Conservation (phyloP, 2,113 vertebrate genomes). For the Peromyscus leucopus region DNA sequence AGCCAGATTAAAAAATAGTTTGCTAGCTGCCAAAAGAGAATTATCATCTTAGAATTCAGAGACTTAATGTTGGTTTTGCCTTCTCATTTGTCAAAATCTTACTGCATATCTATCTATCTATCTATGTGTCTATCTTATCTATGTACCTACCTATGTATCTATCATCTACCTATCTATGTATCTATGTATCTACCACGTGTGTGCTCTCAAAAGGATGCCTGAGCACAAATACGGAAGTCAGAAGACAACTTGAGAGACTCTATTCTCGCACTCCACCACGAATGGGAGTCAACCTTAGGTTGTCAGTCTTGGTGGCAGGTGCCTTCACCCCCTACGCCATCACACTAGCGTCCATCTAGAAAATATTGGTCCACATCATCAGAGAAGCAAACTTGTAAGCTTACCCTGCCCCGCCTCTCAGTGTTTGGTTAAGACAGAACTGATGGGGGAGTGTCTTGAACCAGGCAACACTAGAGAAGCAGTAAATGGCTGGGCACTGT, state of each 20-base stretch:
- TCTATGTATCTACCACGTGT: background rate
- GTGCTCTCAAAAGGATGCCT: background rate
- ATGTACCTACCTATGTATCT: too few relatives aligned
- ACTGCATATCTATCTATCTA: background rate
- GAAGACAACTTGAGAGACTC: background rate
- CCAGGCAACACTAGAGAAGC: constrained; percentile 46
- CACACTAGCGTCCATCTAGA: constrained; percentile 40
- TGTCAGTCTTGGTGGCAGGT: background rate
- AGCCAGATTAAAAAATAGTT: constrained; percentile 26
- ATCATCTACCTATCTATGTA: too few relatives aligned
- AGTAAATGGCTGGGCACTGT: constrained; percentile 19
- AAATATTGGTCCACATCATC: constrained; percentile 51
- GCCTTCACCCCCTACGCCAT: background rate
- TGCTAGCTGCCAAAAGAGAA: background rate
- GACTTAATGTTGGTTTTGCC: constrained; percentile 53
- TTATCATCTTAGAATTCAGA: constrained; percentile 21
- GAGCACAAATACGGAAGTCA: background rate
- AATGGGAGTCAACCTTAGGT: background rate
- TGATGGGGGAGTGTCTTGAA: constrained; percentile 68
- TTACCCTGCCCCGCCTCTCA: constrained; percentile 57
- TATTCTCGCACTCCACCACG: too few relatives aligned
- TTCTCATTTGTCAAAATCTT: background rate
- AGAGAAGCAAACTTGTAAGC: constrained; percentile 47
- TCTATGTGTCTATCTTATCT: background rate
- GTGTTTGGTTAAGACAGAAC: constrained; percentile 63